Conservation (phyloP, 2,113 vertebrate species). For the Epinephelus moara region DNA sequence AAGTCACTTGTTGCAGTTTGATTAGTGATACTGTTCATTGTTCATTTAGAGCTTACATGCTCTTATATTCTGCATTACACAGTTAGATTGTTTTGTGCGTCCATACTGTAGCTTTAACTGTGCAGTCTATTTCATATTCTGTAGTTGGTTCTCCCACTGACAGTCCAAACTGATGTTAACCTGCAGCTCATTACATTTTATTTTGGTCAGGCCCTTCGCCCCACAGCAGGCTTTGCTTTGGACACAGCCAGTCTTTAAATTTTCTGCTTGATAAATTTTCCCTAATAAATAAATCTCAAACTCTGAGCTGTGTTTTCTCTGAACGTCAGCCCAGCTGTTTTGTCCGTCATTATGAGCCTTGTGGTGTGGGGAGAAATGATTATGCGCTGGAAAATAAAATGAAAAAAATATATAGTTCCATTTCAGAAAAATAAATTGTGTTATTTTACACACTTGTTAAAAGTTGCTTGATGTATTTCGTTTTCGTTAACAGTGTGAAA, state of each 20-base stretch:
- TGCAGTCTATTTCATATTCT: neutral
- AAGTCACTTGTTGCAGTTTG: neutral
- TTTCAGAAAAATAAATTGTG: neutral
- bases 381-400: conserved; percentile 33
- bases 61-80: neutral
- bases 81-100: neutral
- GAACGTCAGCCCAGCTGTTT: conserved; percentile 18
- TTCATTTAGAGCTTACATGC: neutral
- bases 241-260: conserved; percentile 28
- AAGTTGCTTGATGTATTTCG: conserved; percentile 7
- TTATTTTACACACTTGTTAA: conserved; percentile 44
- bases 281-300: conserved; percentile 24
- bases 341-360: conserved; percentile 12
- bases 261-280: conserved; percentile 40
- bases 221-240: neutral
- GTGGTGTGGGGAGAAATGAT: conserved; percentile 28
- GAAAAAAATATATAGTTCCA: conserved; percentile 17
- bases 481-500: conserved; percentile 29
- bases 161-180: neutral
- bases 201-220: neutral
- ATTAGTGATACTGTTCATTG: neutral
- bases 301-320: conserved; percentile 22
- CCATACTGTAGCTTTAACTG: neutral
- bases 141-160: neutral
- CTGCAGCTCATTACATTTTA: neutral